Evolutionary conservation across 1,140 invertebrate species (phyloP), one percentile per base, ranked within the genome.

Genomic region (Aleiodes sp.): DNA sequence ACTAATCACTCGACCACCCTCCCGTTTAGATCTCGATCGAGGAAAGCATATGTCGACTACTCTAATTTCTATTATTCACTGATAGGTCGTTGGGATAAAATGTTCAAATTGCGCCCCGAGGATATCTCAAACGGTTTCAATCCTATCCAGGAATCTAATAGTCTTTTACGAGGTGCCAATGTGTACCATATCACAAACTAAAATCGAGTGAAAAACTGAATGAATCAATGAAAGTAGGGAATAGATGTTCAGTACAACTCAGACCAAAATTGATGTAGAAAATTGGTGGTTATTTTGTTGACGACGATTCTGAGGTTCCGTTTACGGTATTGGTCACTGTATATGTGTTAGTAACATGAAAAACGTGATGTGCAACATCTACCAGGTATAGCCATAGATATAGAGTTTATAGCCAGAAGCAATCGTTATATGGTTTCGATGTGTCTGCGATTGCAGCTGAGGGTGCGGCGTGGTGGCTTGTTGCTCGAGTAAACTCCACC

Each of bases 401-500:
- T 46, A 19, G 10, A 35, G 60, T 35, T 19, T 19, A 62, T 19
- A 35, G 37, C 64, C 19, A 21, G 21, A n/a, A 52, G 64, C 64
- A 57, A 66, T 66, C 64, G 35, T 35, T 66, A 52, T 52, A 52
- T 52, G 8, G 46, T 24, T 52, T 52, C 16, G 46, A 52, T 52
- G 52, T 66, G 26, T 46, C 29, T 35, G 21, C 35, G 52, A 67
- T 67, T 67, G 56, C 33, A 52, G 46, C 16, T 24, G 19, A 24
- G 46, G 46, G 46, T 52, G 46, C 46, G 46, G 46, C 46, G 46
- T 21, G 74, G 80, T 79, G 81, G 81, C 82, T 83, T 82, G 80
- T 84, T 83, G 82, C 82, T 83, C 78, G 77, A 82, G 76, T 76
- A 75, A 80, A 19, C 56, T 37, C 65, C 24, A 37, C 16, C 56